A percentile compares a stretch with the other conserved stretches of the same genome.
Conservation (phyloP, 2,888 invertebrate species). For the Heteromyza rotundicornis region DNA sequence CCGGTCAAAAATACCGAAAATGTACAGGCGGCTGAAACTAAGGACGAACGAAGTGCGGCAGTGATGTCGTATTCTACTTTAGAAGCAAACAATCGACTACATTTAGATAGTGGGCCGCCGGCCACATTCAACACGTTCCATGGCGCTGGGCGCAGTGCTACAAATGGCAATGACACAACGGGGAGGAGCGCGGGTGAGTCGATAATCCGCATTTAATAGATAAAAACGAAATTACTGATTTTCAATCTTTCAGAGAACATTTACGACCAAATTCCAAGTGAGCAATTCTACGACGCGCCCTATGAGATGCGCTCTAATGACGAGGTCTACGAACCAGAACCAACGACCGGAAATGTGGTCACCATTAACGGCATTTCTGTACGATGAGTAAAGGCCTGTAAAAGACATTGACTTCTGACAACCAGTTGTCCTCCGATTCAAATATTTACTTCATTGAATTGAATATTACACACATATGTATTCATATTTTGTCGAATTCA, state of each 20-base stretch:
- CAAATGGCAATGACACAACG: constrained; percentile 47
- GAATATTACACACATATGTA: no score
- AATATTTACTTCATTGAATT: no score
- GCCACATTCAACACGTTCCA: constrained; percentile 63
- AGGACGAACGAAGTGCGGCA: constrained; percentile 85
- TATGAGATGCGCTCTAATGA: constrained; percentile 70
- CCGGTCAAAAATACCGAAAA: constrained; percentile 90
- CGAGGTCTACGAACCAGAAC: constrained; percentile 67
- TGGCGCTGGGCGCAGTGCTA: constrained; percentile 34
- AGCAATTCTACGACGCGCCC: constrained; percentile 78
- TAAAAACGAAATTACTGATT: background rate
- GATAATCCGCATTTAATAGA: no score
- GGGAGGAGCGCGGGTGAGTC: constrained; percentile 21
- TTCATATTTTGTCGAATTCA: no score
- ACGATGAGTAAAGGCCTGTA: constrained; percentile 68
- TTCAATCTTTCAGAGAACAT: constrained; percentile 61
- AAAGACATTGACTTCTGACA: no score
- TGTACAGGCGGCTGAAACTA: constrained; percentile 83
- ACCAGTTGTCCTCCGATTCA: no score
- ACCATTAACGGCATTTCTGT: constrained; percentile 90
- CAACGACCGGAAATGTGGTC: constrained; percentile 66
- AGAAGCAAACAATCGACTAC: constrained; percentile 67
- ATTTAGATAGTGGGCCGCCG: constrained; percentile 54
- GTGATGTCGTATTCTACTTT: constrained; percentile 88
- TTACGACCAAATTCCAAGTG: constrained; percentile 71